Conservation (phyloP, 2,797 vertebrate species). For the Chlorospingus flavigularis region DNA sequence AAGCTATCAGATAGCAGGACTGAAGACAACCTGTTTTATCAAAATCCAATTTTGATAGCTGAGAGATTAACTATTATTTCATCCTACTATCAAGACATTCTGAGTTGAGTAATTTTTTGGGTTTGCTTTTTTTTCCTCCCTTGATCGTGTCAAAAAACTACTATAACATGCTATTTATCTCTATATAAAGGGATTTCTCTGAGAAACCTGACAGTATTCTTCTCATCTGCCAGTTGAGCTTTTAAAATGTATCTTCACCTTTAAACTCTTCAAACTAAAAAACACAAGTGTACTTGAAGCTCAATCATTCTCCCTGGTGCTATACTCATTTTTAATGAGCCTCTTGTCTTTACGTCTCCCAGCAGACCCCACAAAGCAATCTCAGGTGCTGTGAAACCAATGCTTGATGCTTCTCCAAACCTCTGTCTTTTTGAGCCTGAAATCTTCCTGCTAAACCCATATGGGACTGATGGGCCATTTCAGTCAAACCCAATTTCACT, state of each 20-base stretch:
- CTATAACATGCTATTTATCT: neutral
- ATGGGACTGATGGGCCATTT: constrained; percentile 81
- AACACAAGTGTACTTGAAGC: constrained; percentile 75
- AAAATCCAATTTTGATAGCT: neutral
- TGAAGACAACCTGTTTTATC: neutral
- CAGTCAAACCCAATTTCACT: constrained; percentile 83
- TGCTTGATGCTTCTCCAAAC: constrained; percentile 76
- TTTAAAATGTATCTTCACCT: constrained; percentile 71
- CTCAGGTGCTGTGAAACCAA: constrained; percentile 85
- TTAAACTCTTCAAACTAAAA: constrained; percentile 72
- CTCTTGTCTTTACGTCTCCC: constrained; percentile 76
- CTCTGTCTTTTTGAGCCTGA: constrained; percentile 74
- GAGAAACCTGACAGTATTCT: constrained; percentile 70
- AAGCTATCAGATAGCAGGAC: neutral
- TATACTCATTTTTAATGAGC: constrained; percentile 84
- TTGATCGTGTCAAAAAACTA: neutral
- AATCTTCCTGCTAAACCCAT: constrained; percentile 80
- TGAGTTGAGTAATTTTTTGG: neutral
- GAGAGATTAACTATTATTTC: neutral
- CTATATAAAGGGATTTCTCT: constrained; percentile 44
- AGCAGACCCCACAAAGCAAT: constrained; percentile 81
- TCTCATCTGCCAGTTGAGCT: constrained; percentile 76
- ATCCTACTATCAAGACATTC: neutral
- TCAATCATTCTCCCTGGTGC: constrained; percentile 75
- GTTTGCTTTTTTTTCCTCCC: neutral